Conservation (phyloP, 2,888 invertebrate species). For the Pomacea canaliculata region DNA sequence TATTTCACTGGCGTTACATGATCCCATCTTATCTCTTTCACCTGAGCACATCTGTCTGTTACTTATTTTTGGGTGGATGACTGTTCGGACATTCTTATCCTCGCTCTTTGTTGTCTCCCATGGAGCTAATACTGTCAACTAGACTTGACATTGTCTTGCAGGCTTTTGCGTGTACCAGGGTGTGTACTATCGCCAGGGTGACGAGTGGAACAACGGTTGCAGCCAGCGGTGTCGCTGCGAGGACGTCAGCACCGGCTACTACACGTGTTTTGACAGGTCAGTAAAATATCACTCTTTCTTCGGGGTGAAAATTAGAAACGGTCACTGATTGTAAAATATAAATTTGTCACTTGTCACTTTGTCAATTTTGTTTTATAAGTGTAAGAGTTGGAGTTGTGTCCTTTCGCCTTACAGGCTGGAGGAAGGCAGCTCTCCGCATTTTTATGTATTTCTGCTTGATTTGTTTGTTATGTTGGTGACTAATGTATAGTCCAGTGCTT, state of each 20-base stretch:
- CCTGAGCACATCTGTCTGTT: too few relatives aligned
- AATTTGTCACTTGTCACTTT: background rate
- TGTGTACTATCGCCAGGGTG: constrained; percentile 43
- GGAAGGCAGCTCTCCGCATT: too few relatives aligned
- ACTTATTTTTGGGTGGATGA: too few relatives aligned
- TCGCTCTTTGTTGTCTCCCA: too few relatives aligned
- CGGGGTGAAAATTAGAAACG: background rate
- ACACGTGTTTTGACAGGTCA: constrained; percentile 53
- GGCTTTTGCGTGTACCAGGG: constrained; percentile 51
- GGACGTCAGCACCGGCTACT: constrained; percentile 45
- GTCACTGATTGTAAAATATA: background rate
- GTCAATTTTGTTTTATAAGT: too few relatives aligned
- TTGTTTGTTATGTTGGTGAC: too few relatives aligned
- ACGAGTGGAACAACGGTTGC: constrained; percentile 53
- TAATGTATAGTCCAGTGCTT: too few relatives aligned
- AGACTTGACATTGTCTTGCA: constrained; percentile 17
- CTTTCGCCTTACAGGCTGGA: too few relatives aligned
- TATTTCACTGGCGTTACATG: too few relatives aligned
- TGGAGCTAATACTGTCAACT: background rate
- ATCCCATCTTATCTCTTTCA: too few relatives aligned
- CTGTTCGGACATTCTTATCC: too few relatives aligned
- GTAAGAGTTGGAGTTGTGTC: background rate
- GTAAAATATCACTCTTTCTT: background rate
- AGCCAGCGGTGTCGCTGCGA: constrained; percentile 47
- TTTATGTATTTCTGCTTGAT: too few relatives aligned